Evolutionary conservation across 2,888 invertebrate genomes (phyloP).

Genomic region (Girardia tigrina): DNA sequence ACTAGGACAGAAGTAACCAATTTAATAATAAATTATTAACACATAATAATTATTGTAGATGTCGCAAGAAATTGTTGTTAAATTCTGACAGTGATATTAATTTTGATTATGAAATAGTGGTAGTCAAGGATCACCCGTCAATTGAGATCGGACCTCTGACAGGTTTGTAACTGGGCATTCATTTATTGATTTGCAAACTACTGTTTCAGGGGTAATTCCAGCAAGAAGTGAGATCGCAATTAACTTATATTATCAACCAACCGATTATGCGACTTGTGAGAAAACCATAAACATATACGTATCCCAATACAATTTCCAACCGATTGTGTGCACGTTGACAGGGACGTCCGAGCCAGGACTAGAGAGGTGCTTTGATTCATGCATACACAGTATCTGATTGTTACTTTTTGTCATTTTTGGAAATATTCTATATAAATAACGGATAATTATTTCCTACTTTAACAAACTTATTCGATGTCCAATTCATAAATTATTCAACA

Average conservation of each 20-base stretch:
- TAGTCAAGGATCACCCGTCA: not conserved
- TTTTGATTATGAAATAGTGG: not conserved
- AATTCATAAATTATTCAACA: too few species aligned
- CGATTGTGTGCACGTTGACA: not conserved
- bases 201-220: not conserved
- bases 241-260: not conserved
- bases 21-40: not conserved
- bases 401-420: too few species aligned
- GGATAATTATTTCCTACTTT: too few species aligned
- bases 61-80: not conserved
- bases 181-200: too few species aligned
- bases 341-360: not conserved
- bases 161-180: too few species aligned
- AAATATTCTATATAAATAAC: too few species aligned
- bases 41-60: not conserved
- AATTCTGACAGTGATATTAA: not conserved
- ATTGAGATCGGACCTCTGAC: not conserved
- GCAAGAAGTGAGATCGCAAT: not conserved
- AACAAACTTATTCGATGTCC: too few species aligned
- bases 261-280: not conserved
- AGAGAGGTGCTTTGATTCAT: not conserved
- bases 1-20: not conserved
- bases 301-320: not conserved
- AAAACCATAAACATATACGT: not conserved
- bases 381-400: too few species aligned